Base-by-base conservation (phyloP, 92 coral and sea anemone genomes). In the Plumapathes pennacea region DNA sequence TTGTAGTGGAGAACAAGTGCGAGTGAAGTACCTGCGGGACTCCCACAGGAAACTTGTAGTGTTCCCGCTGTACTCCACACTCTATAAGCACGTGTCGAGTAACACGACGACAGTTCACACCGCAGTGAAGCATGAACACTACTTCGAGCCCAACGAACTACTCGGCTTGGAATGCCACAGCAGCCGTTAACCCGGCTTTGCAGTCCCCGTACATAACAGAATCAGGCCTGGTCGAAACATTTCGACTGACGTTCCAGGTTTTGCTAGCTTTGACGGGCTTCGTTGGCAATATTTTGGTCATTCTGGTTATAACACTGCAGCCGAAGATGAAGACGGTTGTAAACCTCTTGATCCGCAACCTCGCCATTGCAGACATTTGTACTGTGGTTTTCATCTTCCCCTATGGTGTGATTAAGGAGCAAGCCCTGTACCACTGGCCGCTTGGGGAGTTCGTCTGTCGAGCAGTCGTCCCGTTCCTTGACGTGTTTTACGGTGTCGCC, bases 321-420 rank as follows among this genome's bases (percentile, higher is more conserved):
- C 67, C 68, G 2, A 78, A 83, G 29, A 76, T 73, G 63, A 71
- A 70, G 21, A 84, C 90, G 0, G 67, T 71, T 10, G 72, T 68
- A 8, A 74, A 74, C 61, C 52, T 61, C 51, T 80, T 69, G 64
- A 65, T 87, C 38, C 71, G 84, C 22, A 87, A 81, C 56, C 73
- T 87, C 28, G 89, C 96, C 38, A 44, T 78, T 12, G 85, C 96
- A 11, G 96, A 87, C 17, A 62, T 77, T 9, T 83, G 90, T 6
- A 64, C 83, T 11, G 63, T 87, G 40, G 53, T 87, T 4, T n/a
- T 83, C 5, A 67, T 60, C 30, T 83, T 83, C 41, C 96, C 96
- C 2, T 48, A 77, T 2, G 81, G 83, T 14, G 77, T 83, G 1
- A 73, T 83, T 46, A 72, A 46, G 54, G 96, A 87, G 28, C 86